Evolutionary conservation across 2,797 vertebrate species (phyloP), one percentile per base, ranked within the genome.

Genomic region (Melanotaenia trifasciata): DNA sequence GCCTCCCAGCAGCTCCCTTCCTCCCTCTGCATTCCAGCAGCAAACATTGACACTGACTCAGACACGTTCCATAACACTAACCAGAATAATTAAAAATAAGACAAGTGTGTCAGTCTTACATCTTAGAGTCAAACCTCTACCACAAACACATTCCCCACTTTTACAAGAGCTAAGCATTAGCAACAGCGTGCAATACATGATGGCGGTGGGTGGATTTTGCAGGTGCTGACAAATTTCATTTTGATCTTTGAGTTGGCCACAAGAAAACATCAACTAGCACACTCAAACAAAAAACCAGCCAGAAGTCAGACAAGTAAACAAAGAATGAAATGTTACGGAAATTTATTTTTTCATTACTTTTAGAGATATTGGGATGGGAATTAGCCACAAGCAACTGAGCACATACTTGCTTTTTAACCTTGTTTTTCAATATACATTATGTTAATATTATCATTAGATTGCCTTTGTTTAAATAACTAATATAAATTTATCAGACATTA

Each of bases 11-110:
- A 32, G 80, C 80, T 84, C 80, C 32, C 75, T 71, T 73, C 72
- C 70, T 84, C 81, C 51, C 75, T 82, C 80, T 69, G 85, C 84
- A 91, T 93, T 92, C 87, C 79, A 64, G n/a, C 69, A 54, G 58
- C 11, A 26, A 74, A 76, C 78, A 85, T 81, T 80, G 73, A 56
- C 12, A 5, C 47, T 47, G 78, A 81, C 76, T 66, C 87, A 70
- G 57, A 76, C 38, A 16, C 57, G 4, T 72, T 66, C 81, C 35
- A 32, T 40, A 82, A 58, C 72, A 57, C 72, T 71, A 56, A 64
- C 56, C 69, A 84, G 56, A 51, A 72, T 71, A 76, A 87, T 81
- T 67, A 28, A 51, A 80, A 90, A 57, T 80, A 4, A 81, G 65
- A 71, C 3, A 6, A 18, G 18, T 0, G 35, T 69, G 85, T 74